Evolutionary conservation across 2,797 vertebrate species (phyloP), one percentile per base, ranked within the genome.

Genomic region (Acrossocheilus wenchowensis): DNA sequence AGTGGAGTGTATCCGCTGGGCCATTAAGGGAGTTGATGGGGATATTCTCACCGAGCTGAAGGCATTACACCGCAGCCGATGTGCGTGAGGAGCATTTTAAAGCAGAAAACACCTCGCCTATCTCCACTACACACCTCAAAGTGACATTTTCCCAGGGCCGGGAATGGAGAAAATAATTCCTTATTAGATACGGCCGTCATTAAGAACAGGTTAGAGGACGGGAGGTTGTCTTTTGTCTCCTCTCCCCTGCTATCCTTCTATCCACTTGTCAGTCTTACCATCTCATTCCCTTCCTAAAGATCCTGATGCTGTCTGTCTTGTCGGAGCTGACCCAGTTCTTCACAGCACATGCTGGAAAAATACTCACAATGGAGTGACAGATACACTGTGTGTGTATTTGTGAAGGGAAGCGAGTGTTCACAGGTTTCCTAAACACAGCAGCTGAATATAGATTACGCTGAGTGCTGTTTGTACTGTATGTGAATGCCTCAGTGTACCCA

Each of bases 1-100:
- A 50, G 82, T 54, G 69, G 12, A 57, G 88, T 88, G 86, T 89
- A 82, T 87, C 87, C 68, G 34, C 73, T 75, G 68, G 88, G 83
- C 82, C 85, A 90, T 90, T 89, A 88, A 77, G 84, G 74, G 77
- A 83, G 81, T 83, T 88, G 85, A 89, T 83, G 81, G 87, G 83
- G 87, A 84, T 84, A 85, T 87, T 85, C 87, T 82, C 86, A 78
- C 52, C 34, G 21, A 83, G 85, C 75, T 81, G 78, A 83, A 87
- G 81, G 89, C 85, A 86, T 85, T 87, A 87, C 82, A 83, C 82
- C 30, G 60, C 68, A 87, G 73, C 78, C 78, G 34, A 36, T 8
- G 41, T 21, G 39, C 75, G 88, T 88, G 89, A 87, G 62, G 57
- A 68, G 87, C 83, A 91, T 89, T 82, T 74, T 66, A 88, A 82